phyloP scores from a whole-genome alignment of 2,888 invertebrate species.

The Eupithecia tripunctaria region DNA sequence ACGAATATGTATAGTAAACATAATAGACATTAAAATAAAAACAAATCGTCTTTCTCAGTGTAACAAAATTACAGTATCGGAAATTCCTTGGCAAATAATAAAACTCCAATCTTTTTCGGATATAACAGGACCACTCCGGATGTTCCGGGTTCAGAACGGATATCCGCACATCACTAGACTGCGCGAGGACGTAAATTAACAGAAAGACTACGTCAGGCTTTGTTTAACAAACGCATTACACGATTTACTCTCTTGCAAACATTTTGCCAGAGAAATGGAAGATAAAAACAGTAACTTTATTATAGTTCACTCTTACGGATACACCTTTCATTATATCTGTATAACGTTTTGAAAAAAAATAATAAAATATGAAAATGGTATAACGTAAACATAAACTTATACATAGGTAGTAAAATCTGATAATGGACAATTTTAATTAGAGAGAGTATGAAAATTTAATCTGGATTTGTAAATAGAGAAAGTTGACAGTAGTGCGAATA shows the following conservation, averaged over 20 bases:
- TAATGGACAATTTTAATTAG: too few species aligned
- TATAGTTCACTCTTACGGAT: neutral
- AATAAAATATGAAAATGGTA: neutral
- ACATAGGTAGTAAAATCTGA: neutral
- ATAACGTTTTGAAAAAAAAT: neutral
- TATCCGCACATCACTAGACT: constrained; percentile 34
- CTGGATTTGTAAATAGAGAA: too few species aligned
- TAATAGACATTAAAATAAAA: neutral
- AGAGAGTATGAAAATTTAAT: too few species aligned
- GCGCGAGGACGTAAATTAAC: constrained; percentile 57
- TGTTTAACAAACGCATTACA: constrained; percentile 63
- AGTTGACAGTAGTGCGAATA: too few species aligned
- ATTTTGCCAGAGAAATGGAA: constrained; percentile 34
- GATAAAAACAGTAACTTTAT: constrained; percentile 38
- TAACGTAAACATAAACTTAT: neutral
- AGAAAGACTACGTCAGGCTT: constrained; percentile 56
- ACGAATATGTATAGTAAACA: neutral
- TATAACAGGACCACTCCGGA: constrained; percentile 8
- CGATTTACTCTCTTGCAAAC: constrained; percentile 55
- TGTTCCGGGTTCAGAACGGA: constrained; percentile 15
- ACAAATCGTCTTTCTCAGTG: neutral
- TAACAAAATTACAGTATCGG: constrained; percentile 11
- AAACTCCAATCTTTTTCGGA: constrained; percentile 11
- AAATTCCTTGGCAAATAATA: constrained; percentile 17
- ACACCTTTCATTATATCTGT: neutral